These are phyloP conservation scores for Synanthedon myopaeformis DNA, from an alignment of 2,888 invertebrate species.

Conservation along the genomic window DNA sequence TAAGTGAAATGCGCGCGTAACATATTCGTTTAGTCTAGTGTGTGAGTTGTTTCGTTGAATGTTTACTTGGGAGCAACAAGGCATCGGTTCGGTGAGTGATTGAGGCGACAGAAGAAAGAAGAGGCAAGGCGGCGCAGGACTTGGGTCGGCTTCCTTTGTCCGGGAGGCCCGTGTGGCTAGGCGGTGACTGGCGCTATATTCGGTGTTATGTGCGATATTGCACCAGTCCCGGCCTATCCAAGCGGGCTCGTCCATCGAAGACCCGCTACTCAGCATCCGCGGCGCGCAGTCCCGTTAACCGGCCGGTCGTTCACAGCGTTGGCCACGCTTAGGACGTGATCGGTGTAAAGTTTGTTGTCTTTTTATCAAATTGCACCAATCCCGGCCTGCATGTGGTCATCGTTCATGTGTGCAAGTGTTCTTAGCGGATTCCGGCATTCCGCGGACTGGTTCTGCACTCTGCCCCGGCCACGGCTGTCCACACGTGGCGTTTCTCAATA, in stretches of 20 bases:
- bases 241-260: slow-evolving; percentile 60
- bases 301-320: slow-evolving; percentile 62
- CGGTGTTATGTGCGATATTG: slow-evolving; percentile 60
- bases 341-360: slow-evolving; percentile 62
- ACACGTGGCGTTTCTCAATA: slow-evolving; percentile 11
- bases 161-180: slow-evolving; percentile 64
- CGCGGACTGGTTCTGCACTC: neutral
- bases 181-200: slow-evolving; percentile 69
- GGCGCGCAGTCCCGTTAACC: slow-evolving; percentile 65
- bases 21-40: slow-evolving; percentile 22
- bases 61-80: slow-evolving; percentile 3
- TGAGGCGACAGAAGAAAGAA: neutral
- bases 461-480: neutral
- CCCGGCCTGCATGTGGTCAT: slow-evolving; percentile 69
- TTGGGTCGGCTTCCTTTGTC: slow-evolving; percentile 47
- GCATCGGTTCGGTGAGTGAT: neutral
- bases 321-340: slow-evolving; percentile 68
- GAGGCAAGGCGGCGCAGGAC: slow-evolving; percentile 35
- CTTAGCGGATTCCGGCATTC: neutral
- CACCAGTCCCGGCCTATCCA: slow-evolving; percentile 72
- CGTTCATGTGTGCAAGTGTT: slow-evolving; percentile 12
- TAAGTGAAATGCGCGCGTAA: slow-evolving; percentile 38
- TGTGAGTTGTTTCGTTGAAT: slow-evolving; percentile 16
- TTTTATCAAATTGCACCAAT: slow-evolving; percentile 68
- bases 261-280: slow-evolving; percentile 67